These are phyloP conservation scores for Diachasmimorpha longicaudata DNA, from an alignment of 1,140 invertebrate species.

Conservation along the genomic window DNA sequence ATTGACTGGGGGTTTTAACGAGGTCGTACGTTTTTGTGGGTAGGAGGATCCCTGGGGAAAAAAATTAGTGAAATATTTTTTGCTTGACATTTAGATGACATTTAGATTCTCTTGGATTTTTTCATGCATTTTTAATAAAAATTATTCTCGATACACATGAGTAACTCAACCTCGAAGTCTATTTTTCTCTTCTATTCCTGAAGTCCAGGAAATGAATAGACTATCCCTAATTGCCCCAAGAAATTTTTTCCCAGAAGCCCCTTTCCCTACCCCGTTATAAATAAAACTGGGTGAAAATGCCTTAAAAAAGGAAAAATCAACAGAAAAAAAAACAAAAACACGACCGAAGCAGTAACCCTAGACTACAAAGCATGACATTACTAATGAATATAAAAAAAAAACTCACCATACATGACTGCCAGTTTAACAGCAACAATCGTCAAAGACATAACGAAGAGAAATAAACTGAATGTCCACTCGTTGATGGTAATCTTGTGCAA, in stretches of 20 bases:
- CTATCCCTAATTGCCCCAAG: too few species aligned
- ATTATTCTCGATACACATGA: too few species aligned
- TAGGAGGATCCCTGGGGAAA: neutral
- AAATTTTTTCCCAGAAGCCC: too few species aligned
- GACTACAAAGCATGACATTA: neutral
- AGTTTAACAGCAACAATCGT: slow-evolving; percentile 44
- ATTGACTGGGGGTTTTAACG: neutral
- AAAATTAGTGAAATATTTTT: neutral
- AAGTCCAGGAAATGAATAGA: too few species aligned
- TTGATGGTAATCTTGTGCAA: slow-evolving; percentile 29
- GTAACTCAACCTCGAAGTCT: too few species aligned
- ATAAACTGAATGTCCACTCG: slow-evolving; percentile 43
- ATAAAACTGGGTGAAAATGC: neutral
- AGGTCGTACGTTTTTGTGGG: neutral
- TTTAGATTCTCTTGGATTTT: neutral
- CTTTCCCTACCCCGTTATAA: neutral
- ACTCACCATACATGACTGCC: slow-evolving; percentile 43
- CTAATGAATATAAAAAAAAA: neutral
- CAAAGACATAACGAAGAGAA: slow-evolving; percentile 40
- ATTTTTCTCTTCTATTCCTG: too few species aligned
- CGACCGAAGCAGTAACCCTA: neutral
- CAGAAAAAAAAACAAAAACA: neutral
- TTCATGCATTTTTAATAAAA: too few species aligned
- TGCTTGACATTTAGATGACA: too few species aligned
- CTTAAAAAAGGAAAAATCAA: neutral